Evolutionary conservation across 2,113 vertebrate species (phyloP).

Genomic region (Sprattus sprattus): DNA sequence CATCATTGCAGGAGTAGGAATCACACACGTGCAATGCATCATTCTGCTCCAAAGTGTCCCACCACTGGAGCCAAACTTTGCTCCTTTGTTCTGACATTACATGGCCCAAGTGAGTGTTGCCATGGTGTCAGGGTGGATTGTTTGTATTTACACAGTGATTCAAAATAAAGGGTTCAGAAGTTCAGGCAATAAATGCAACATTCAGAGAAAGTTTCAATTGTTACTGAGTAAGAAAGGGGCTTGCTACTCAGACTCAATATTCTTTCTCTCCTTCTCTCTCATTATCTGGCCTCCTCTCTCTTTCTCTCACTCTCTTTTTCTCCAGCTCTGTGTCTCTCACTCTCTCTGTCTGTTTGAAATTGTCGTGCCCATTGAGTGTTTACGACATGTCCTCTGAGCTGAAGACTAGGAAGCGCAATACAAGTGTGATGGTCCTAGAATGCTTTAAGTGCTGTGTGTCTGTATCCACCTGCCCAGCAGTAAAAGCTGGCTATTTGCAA

Average conservation of each 20-base stretch:
- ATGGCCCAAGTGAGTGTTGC: constrained; percentile 25
- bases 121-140: constrained; percentile 26
- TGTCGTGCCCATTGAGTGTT: neutral
- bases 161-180: constrained; percentile 47
- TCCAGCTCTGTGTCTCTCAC: neutral
- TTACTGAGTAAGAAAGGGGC: constrained; percentile 24
- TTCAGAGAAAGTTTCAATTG: constrained; percentile 31
- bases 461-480: neutral
- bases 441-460: neutral
- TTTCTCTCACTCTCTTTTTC: neutral
- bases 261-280: constrained; percentile 9
- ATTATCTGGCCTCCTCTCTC: neutral
- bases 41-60: constrained; percentile 11
- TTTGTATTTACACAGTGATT: constrained; percentile 38
- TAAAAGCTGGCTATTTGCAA: neutral
- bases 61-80: neutral
- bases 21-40: constrained; percentile 17
- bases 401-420: neutral
- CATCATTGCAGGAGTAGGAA: neutral
- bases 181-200: constrained; percentile 39
- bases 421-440: neutral
- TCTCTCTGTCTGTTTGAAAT: neutral
- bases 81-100: constrained; percentile 14
- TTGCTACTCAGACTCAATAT: constrained; percentile 27
- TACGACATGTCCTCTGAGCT: constrained; percentile 2